Evolutionary conservation across 2,888 invertebrate genomes (phyloP).

Genomic region (Homarus gammarus): DNA sequence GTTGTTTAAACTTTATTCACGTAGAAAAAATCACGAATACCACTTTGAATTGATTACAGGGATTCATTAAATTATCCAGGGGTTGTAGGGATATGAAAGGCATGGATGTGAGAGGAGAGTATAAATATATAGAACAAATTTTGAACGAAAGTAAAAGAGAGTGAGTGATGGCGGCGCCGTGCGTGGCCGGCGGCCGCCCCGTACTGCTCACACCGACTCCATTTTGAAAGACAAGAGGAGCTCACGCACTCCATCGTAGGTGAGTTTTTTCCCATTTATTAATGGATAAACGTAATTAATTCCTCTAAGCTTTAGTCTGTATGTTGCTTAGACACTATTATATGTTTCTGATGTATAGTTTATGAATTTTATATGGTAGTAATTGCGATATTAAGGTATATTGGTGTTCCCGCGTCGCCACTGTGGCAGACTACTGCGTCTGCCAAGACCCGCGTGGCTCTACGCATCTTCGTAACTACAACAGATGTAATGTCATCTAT

Average conservation of each 20-base stretch:
- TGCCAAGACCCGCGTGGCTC: too few relatives aligned
- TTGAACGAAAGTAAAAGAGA: not conserved
- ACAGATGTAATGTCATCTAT: too few relatives aligned
- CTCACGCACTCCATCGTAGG: not conserved
- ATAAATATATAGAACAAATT: too few relatives aligned
- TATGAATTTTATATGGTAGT: too few relatives aligned
- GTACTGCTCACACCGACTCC: constrained; percentile 11
- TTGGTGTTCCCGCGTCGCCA: too few relatives aligned
- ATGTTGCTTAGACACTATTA: too few relatives aligned
- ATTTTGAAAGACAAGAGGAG: constrained; percentile 37
- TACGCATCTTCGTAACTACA: too few relatives aligned
- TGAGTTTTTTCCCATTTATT: not conserved
- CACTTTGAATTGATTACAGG: not conserved
- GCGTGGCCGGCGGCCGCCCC: not conserved
- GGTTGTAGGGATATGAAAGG: not conserved
- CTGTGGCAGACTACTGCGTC: too few relatives aligned
- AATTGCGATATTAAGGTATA: too few relatives aligned
- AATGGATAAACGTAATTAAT: too few relatives aligned
- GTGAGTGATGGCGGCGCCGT: constrained; percentile 1
- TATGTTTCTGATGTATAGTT: too few relatives aligned
- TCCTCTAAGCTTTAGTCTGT: too few relatives aligned
- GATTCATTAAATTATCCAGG: not conserved
- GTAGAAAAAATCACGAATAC: not conserved
- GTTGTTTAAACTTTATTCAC: not conserved
- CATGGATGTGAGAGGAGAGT: not conserved